A percentile compares a stretch with the other conserved stretches of the same genome.
These are phyloP conservation scores for Antennarius maculatus DNA, from an alignment of 2,797 vertebrate species.

Conservation along the genomic window DNA sequence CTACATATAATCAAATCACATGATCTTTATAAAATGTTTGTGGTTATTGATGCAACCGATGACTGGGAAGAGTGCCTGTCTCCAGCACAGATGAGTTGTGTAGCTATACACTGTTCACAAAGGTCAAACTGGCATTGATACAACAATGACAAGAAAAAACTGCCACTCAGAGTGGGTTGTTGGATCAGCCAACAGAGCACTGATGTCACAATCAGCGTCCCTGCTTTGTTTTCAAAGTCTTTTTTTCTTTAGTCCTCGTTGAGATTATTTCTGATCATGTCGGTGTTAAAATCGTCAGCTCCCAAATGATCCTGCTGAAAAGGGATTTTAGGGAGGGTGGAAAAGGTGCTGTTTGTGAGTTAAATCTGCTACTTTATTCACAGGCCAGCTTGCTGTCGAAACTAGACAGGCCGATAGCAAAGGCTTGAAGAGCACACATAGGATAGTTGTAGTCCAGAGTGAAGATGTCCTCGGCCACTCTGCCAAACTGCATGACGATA, in stretches of 20 bases:
- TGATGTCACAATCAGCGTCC: neutral
- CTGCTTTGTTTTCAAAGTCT: neutral
- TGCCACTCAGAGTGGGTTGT: neutral
- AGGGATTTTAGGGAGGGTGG: neutral
- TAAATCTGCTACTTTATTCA: constrained; percentile 79
- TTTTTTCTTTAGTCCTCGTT: neutral
- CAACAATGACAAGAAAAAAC: constrained; percentile 4
- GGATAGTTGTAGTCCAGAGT: constrained; percentile 98
- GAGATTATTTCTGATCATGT: neutral
- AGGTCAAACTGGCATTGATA: constrained; percentile 9
- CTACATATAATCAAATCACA: neutral
- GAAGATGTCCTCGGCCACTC: constrained; percentile 95
- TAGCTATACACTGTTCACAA: constrained; percentile 16
- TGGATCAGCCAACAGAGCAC: neutral
- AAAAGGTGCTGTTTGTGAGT: neutral
- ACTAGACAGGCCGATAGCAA: constrained; percentile 96
- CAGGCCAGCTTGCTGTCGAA: constrained; percentile 98
- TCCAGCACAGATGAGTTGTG: constrained; percentile 14
- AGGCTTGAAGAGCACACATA: constrained; percentile 97
- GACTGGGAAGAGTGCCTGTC: constrained; percentile 19
- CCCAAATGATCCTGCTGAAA: neutral
- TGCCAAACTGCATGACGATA: constrained; percentile 98
- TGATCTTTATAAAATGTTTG: constrained; percentile 9
- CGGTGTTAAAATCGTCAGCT: neutral
- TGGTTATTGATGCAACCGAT: constrained; percentile 7